Percentiles rank a stretch among this genome's conserved stretches.
Conservation (phyloP, 2,797 vertebrate genomes). For the Mus minutoides region DNA sequence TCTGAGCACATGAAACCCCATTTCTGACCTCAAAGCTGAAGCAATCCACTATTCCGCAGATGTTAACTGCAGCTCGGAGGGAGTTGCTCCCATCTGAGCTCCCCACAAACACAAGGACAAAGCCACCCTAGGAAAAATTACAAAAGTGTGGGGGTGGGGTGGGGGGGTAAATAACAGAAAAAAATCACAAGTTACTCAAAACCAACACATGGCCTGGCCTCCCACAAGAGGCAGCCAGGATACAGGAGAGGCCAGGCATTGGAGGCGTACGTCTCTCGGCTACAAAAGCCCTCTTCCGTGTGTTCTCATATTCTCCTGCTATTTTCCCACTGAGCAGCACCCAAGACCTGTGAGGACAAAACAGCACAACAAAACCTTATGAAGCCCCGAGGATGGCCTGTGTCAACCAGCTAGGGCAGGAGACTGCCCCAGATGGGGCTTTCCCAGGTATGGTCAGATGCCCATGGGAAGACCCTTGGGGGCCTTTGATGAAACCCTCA, state of each 20-base stretch:
- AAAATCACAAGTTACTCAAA: conserved; percentile 41
- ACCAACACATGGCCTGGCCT: neutral
- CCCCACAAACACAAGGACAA: neutral
- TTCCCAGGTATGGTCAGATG: neutral
- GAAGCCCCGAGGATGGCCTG: neutral
- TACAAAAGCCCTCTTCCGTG: neutral
- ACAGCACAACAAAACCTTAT: neutral
- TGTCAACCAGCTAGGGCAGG: neutral
- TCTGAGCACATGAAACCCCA: neutral
- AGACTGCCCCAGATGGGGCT: neutral
- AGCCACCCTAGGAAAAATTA: conserved; percentile 31
- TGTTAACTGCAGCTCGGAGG: neutral
- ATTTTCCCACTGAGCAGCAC: neutral
- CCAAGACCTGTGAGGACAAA: neutral
- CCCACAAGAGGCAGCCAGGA: neutral
- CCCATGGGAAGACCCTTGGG: neutral
- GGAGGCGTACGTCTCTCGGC: neutral
- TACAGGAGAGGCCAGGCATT: rapidly evolving
- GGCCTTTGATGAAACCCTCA: neutral
- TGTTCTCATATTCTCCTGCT: neutral
- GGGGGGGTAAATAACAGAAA: neutral
- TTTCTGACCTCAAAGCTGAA: conserved; percentile 46
- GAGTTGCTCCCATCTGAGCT: neutral
- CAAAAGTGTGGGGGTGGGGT: neutral
- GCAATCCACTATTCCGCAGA: neutral